Evolutionary conservation across 2,888 invertebrate species (phyloP), one percentile per base, ranked within the genome.

Genomic region (Chymomyza amoena): DNA sequence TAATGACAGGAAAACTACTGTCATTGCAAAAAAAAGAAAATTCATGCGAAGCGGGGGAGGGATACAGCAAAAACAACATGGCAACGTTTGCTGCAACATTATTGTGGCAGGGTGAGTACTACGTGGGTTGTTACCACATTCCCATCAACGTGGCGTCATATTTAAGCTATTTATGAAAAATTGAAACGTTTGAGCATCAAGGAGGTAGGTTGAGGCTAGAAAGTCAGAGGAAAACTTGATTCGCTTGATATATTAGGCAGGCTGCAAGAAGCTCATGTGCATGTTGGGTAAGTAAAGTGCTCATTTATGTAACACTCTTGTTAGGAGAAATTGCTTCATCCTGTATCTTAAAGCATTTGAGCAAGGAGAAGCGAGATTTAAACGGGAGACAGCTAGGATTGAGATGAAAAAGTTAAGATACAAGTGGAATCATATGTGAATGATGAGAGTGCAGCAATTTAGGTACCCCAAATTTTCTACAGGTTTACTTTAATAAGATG

Each of bases 1-100:
- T 76, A 76, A 76, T 76, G 76, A 76, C 76, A 76, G 73, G 68
- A 73, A 71, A 73, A 76, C 73, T 68, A 73, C 76, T 68, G 73
- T 60, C 66, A 68, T 57, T 73, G 64, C 61, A 63, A 70, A 68
- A 66, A 64, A 15, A 6, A 63, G 68, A 68, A 66, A 64, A 15
- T 6, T 13, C 25, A 45, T 52, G 64, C 59, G 59, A 54, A 56
- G 18, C 15, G 32, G 50, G 18, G 4, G 54, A 54, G 20, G 7
- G 52, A 52, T 52, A 50, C 13, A 50, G 25, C 45, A 9, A 20
- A 9, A 62, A 20, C 10, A 52, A 56, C 18, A 36, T 10, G 39
- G 4, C 16, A 15, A 52, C 28, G 54, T 52, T 54, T 56, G 28
- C 10, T 39, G 32, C 32, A 45, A 32, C 57, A 68, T 76, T 76